Conservation (phyloP, 2,888 invertebrate genomes). For the Lamproptera curius region DNA sequence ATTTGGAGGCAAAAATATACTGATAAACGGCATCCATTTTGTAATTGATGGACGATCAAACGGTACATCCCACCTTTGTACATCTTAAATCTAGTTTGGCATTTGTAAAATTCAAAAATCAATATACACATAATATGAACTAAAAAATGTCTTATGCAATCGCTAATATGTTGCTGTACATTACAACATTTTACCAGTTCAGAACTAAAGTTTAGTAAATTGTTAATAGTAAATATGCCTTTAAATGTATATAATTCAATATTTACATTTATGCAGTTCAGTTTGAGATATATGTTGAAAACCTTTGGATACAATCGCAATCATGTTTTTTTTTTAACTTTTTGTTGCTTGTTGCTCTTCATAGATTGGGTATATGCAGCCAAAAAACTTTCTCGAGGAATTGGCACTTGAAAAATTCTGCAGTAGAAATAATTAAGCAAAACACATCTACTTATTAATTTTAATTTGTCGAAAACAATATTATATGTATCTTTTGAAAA, state of each 20-base stretch:
- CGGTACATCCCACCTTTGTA: constrained; percentile 4
- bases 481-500: no score
- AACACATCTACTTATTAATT: no score
- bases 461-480: no score
- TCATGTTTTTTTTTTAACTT: no score
- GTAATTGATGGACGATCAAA: constrained; percentile 8
- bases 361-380: no score
- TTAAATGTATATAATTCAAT: neutral
- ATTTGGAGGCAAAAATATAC: constrained; percentile 2
- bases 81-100: neutral
- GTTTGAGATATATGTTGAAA: no score
- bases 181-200: neutral
- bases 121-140: neutral
- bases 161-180: neutral
- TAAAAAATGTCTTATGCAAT: neutral
- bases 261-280: no score
- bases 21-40: constrained; percentile 4
- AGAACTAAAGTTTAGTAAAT: neutral
- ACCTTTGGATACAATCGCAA: no score
- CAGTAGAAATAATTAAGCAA: no score
- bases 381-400: no score
- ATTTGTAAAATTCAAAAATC: neutral
- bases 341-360: no score
- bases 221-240: neutral
- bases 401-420: no score